A percentile compares a stretch with the other conserved stretches of the same genome.
Evolutionary conservation across 1,140 invertebrate genomes (phyloP).

Genomic region (Drosophila nebulosa): DNA sequence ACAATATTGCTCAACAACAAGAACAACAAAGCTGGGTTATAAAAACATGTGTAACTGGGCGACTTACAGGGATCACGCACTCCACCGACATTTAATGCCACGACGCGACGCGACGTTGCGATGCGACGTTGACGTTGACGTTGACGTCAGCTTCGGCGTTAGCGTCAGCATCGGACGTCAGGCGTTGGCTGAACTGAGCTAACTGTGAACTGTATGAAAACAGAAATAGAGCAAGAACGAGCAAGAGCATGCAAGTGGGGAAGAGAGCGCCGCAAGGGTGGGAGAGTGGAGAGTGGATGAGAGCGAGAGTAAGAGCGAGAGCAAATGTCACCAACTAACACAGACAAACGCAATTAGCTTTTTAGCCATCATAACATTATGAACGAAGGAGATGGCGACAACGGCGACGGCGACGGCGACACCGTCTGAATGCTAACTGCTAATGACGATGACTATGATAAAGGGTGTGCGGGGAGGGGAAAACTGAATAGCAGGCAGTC

Average conservation of each 20-base stretch:
- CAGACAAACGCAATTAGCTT: slow-evolving; percentile 78
- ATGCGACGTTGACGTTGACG: slow-evolving; percentile 18
- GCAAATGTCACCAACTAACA: slow-evolving; percentile 63
- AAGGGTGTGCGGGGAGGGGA: slow-evolving; percentile 12
- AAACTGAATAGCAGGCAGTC: slow-evolving; percentile 32
- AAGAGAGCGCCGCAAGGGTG: background rate
- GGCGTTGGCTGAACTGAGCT: too few relatives aligned
- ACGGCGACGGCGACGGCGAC: slow-evolving; percentile 26
- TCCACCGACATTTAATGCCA: slow-evolving; percentile 76
- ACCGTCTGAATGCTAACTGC: slow-evolving; percentile 57
- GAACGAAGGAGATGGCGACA: slow-evolving; percentile 43
- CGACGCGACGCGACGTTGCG: too few relatives aligned
- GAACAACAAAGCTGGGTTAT: slow-evolving; percentile 57
- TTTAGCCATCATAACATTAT: slow-evolving; percentile 78
- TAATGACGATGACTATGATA: slow-evolving; percentile 56
- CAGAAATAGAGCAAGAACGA: slow-evolving; percentile 1
- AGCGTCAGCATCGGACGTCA: too few relatives aligned
- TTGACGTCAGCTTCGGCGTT: background rate
- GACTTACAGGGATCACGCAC: slow-evolving; percentile 78
- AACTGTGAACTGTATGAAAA: background rate
- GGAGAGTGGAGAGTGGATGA: background rate
- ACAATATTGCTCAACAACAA: background rate
- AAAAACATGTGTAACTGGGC: slow-evolving; percentile 77
- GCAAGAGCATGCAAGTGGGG: too few relatives aligned
- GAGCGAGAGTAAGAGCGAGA: slow-evolving; percentile 23